phyloP scores from a whole-genome alignment of 2,113 vertebrate species.

The Pterocles gutturalis region DNA sequence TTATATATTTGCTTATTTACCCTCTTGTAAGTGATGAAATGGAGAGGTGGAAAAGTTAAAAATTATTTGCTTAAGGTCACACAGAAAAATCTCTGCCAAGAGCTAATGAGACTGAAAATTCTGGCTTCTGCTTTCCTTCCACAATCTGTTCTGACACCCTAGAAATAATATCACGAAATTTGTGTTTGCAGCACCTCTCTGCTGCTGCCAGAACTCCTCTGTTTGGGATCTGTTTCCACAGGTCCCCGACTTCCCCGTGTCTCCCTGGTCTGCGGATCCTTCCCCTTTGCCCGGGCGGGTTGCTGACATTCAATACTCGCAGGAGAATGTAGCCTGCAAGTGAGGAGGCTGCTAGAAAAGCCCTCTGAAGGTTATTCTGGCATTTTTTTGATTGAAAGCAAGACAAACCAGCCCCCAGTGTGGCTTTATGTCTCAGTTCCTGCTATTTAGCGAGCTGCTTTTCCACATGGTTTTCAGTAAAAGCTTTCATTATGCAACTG shows the following conservation, averaged over 20 bases:
- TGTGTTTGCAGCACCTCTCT: background rate
- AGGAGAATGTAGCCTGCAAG: rapidly evolving
- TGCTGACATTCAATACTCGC: rapidly evolving
- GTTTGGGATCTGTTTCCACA: background rate
- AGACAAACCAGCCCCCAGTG: background rate
- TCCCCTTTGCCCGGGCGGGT: background rate
- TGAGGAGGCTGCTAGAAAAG: background rate
- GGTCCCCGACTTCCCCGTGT: rapidly evolving
- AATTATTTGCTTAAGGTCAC: background rate
- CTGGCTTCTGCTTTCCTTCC: background rate
- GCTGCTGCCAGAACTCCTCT: background rate
- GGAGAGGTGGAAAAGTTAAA: background rate
- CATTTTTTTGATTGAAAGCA: background rate
- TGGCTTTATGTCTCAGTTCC: background rate
- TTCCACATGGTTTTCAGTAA: constrained; percentile 18
- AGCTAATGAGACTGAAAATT: background rate
- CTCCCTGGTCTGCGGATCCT: background rate
- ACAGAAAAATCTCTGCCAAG: background rate
- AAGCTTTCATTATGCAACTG: constrained; percentile 58
- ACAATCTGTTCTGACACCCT: rapidly evolving
- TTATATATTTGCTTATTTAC: background rate
- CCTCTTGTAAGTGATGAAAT: background rate
- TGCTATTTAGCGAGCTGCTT: constrained; percentile 12
- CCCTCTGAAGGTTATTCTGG: background rate
- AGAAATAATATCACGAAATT: rapidly evolving